phyloP scores from a whole-genome alignment of 2,888 invertebrate species.

The Ommatoiulus sabulosus region DNA sequence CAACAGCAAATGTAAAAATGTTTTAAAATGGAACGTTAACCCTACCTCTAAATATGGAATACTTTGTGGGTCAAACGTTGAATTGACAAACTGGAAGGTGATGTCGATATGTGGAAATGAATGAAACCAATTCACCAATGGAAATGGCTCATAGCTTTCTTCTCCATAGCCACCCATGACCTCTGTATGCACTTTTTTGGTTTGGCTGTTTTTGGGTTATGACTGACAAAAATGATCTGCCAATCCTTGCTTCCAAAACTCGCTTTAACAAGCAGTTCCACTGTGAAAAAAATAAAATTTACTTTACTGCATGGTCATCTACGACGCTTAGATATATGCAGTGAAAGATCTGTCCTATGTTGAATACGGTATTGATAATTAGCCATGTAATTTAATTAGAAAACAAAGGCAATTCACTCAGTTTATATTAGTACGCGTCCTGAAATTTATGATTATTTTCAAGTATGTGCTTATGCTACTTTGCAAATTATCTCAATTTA shows the following conservation, averaged over 20 bases:
- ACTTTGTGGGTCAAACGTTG: constrained; percentile 89
- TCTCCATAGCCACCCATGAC: constrained; percentile 56
- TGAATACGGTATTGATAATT: too few species aligned
- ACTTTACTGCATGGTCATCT: too few species aligned
- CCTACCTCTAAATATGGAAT: constrained; percentile 89
- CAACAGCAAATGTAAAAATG: neutral
- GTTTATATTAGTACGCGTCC: too few species aligned
- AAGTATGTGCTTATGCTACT: too few species aligned
- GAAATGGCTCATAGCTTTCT: constrained; percentile 85
- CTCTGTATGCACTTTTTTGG: constrained; percentile 7
- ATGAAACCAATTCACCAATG: constrained; percentile 88
- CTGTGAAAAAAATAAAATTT: neutral
- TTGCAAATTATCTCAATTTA: too few species aligned
- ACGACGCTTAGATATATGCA: too few species aligned
- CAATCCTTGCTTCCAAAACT: neutral
- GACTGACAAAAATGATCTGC: neutral
- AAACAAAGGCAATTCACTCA: too few species aligned
- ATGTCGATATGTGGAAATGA: constrained; percentile 92
- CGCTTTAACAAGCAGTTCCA: neutral
- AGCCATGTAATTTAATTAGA: too few species aligned
- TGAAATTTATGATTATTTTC: too few species aligned
- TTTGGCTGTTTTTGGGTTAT: neutral
- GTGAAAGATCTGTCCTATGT: too few species aligned
- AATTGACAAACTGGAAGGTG: constrained; percentile 88
- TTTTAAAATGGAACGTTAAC: neutral